Base-by-base conservation (phyloP, 2,113 vertebrate species). In the Saccopteryx bilineata region DNA sequence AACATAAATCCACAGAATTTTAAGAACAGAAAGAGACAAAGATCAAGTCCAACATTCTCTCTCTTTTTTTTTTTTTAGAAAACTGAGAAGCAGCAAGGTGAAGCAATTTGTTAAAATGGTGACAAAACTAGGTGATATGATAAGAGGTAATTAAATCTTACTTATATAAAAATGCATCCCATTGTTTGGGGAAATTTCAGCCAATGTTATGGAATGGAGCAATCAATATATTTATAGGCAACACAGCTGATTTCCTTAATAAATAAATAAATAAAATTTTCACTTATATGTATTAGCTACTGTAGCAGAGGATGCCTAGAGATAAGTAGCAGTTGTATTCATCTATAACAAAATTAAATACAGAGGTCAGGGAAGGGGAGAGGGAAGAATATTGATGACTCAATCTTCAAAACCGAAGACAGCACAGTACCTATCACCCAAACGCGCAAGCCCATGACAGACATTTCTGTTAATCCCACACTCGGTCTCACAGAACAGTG, bases 1-100 rank as follows among this genome's bases (percentile, higher is more conserved):
- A 94, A 83, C 74, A 91, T 54, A 91, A 96, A 95, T 91, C 93
- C 33, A 93, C 26, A 94, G 74, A 94, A 82, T 96, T 94, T 75
- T 93, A 93, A 95, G 84, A 96, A 74, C 26, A 92, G 60, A 89
- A 82, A 93, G n/a, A 89, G 9, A 87, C n/a, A 82, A 83, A 96
- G 95, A 96, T 69, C 63, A 96, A 82, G 69, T 82, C 39, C 14
- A 94, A 61, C 18, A 69, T 63, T 50, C 23, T 72, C 7, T 14
- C 9, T 65, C 69, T 92, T 76, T 82, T 76, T 39, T 76, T 39
- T 65, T 69, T 48, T 83, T 68, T 63, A 94, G 89, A 86, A 96
- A 92, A 86, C 71, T 24, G 58, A 78, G 80, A 75, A 71, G 72
- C 11, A 83, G 9, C 58, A 82, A 72, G 79, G 75, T 71, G 24